Percentiles rank a stretch among this genome's conserved stretches.
Conservation (phyloP, 2,888 invertebrate species). For the Alsophila aescularia region DNA sequence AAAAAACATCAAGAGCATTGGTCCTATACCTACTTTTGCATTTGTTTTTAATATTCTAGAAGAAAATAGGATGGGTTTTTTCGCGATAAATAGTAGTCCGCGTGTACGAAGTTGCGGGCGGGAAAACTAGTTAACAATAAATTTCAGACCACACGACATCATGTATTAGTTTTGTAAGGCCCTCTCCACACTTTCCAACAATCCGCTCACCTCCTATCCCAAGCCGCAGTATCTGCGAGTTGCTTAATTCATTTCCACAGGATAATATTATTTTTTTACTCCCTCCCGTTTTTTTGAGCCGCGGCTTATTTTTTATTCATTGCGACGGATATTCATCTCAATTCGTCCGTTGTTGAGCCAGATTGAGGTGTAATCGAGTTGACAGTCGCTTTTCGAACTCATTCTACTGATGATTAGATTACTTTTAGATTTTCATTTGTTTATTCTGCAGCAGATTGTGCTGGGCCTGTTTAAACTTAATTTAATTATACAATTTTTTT, state of each 20-base stretch:
- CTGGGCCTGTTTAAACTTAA: no score
- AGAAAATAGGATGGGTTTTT: no score
- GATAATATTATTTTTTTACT: slow-evolving; percentile 85
- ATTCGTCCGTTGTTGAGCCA: slow-evolving; percentile 62
- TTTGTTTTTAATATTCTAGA: no score
- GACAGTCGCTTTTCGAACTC: slow-evolving; percentile 54
- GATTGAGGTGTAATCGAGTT: slow-evolving; percentile 73
- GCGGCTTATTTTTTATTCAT: slow-evolving; percentile 83
- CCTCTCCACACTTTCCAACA: slow-evolving; percentile 37
- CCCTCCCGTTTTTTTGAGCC: slow-evolving; percentile 75
- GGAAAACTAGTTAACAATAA: neutral
- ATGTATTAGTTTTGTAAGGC: neutral
- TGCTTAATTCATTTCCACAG: slow-evolving; percentile 84
- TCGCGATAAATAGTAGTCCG: neutral
- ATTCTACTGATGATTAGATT: slow-evolving; percentile 27
- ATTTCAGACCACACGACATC: neutral
- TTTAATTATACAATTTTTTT: no score
- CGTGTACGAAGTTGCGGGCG: no score
- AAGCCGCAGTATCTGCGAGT: slow-evolving; percentile 72
- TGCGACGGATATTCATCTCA: slow-evolving; percentile 74
- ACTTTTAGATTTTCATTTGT: no score
- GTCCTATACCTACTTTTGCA: no score
- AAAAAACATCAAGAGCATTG: no score
- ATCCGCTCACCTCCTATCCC: slow-evolving; percentile 49
- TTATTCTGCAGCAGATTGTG: no score